Evolutionary conservation across 2,113 vertebrate genomes (phyloP).

Genomic region (Marmota flaviventris): DNA sequence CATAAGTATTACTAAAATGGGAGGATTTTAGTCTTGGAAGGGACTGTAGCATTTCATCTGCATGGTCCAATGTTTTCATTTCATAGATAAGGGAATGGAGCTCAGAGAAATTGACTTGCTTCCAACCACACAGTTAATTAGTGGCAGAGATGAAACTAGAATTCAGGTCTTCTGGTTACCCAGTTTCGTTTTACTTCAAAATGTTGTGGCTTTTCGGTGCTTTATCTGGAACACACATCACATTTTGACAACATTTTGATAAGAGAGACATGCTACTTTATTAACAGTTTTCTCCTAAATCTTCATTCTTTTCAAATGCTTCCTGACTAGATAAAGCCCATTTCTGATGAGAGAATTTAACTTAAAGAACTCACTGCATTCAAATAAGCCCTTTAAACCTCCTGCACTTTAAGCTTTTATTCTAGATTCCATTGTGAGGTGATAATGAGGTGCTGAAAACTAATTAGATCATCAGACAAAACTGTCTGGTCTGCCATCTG

Average conservation of each 20-base stretch:
- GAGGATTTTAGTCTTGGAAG: background rate
- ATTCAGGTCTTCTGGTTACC: background rate
- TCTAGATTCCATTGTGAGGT: constrained; percentile 75
- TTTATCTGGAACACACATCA: background rate
- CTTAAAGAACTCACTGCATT: constrained; percentile 43
- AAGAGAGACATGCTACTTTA: background rate
- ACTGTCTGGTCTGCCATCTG: constrained; percentile 80
- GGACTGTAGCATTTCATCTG: background rate
- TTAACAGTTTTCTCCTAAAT: background rate
- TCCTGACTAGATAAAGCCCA: constrained; percentile 26
- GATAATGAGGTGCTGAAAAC: constrained; percentile 80
- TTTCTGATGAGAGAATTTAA: constrained; percentile 59
- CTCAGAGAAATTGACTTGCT: background rate
- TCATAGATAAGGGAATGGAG: background rate
- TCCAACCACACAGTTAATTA: background rate
- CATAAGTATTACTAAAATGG: background rate
- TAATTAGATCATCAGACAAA: constrained; percentile 81
- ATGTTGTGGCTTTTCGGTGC: background rate
- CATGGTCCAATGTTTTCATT: accelerated
- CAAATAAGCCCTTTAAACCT: constrained; percentile 65
- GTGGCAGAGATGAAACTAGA: background rate
- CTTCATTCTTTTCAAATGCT: background rate
- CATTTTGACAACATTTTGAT: background rate
- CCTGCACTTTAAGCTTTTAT: constrained; percentile 68
- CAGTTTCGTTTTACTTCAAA: background rate